Evolutionary conservation across 2,888 invertebrate genomes (phyloP), one percentile per base, ranked within the genome.

Genomic region (Drosophila anomelani): DNA sequence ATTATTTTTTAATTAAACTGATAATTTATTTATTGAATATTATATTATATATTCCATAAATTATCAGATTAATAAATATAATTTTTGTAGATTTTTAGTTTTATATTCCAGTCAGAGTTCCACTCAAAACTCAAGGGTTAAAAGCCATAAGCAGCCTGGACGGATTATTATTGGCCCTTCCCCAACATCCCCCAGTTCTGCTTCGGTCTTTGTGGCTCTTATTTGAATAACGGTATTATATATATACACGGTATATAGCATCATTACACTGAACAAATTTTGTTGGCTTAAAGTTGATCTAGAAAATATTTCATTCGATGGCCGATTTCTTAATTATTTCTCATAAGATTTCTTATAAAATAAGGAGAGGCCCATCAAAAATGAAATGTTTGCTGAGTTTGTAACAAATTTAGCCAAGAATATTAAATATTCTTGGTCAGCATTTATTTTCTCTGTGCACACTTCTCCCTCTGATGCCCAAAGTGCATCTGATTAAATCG

Each of bases 171-270:
- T 51, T 51, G 20, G 34, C 51, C 51, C 51, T 51, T 34, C 34
- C 34, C 5, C 51, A 34, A 20, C 34, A 20, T 23, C 32, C 12
- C 34, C 44, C 3, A 23, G 20, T n/a, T 34, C 23, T 44, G n/a
- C 23, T 13, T 13, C 29, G 20, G 13, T 13, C 6, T 72, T 39
- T 5, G 39, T 13, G n/a, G 54, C 44, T 39, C 54, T 43, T 54
- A 56, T 72, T 73, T 51, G 57, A 34, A 78, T 80, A 85, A 83
- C 80, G 82, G 82, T 78, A 78, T 62, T 58, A 38, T 55, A 9
- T 20, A 20, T 20, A 20, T 20, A 20, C 20, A 20, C 20, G 20
- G 29, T 43, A 38, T 56, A 26, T 39, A 49, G 43, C 32, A 39
- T 15, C 32, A 39, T 15, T 51, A 34, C 51, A 51, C 51, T 51